A percentile compares a stretch with the other conserved stretches of the same genome.
phyloP scores from a whole-genome alignment of 2,888 invertebrate species.

The Agelastica alni region DNA sequence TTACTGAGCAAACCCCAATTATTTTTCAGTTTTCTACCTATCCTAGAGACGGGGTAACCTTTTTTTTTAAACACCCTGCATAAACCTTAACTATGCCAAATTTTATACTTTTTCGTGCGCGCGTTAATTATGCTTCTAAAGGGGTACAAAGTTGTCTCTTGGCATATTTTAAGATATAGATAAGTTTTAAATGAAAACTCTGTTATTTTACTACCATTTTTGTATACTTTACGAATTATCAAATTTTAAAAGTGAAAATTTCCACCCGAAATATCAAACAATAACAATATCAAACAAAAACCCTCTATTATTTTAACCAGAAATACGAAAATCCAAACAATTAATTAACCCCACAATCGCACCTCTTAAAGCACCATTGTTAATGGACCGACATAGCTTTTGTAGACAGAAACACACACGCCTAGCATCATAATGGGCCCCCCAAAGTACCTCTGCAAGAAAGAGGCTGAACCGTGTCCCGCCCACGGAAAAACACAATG shows the following conservation, averaged over 20 bases:
- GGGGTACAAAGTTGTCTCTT: too few relatives aligned
- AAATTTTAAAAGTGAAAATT: neutral
- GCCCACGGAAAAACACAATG: slow-evolving; percentile 23
- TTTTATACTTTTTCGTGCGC: too few relatives aligned
- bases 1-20: too few relatives aligned
- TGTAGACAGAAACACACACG: slow-evolving; percentile 15
- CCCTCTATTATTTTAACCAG: slow-evolving; percentile 19
- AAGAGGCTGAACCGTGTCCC: slow-evolving; percentile 14
- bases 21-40: too few relatives aligned
- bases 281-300: slow-evolving; percentile 19
- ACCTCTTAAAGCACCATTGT: slow-evolving; percentile 33
- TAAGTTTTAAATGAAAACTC: too few relatives aligned
- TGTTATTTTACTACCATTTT: too few relatives aligned
- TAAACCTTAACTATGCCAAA: too few relatives aligned
- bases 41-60: too few relatives aligned
- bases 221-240: too few relatives aligned
- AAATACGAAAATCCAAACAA: slow-evolving; percentile 27
- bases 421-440: neutral
- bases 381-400: slow-evolving; percentile 35
- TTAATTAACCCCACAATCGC: slow-evolving; percentile 34
- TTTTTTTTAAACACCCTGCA: too few relatives aligned
- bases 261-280: slow-evolving; percentile 14
- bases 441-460: slow-evolving; percentile 10
- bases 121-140: too few relatives aligned
- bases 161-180: too few relatives aligned